Percentiles rank a stretch among this genome's conserved stretches.
Evolutionary conservation across 2,113 vertebrate species (phyloP).

Genomic region (Pyxicephalus adspersus): DNA sequence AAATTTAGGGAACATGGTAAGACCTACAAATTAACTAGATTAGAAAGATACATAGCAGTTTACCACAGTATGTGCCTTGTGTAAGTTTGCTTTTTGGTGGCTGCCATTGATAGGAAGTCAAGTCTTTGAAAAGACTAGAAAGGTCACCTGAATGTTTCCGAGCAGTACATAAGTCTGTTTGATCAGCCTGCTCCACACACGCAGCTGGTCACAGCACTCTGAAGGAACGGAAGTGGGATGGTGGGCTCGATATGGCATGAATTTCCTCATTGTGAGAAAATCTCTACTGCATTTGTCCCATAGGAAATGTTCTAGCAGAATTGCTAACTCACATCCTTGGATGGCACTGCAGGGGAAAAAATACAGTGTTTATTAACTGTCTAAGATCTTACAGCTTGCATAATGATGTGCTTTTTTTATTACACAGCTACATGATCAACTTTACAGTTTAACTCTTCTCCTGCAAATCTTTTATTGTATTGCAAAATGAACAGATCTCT

Average conservation of each 20-base stretch:
- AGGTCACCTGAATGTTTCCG: constrained; percentile 53
- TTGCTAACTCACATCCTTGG: constrained; percentile 5
- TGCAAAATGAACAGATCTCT: no score
- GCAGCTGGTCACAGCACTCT: constrained; percentile 53
- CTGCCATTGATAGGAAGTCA: constrained; percentile 56
- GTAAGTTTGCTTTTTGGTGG: constrained; percentile 12
- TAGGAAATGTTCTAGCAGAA: constrained; percentile 57
- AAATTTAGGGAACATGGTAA: not conserved
- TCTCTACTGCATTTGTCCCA: constrained; percentile 49
- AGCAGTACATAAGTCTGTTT: constrained; percentile 59
- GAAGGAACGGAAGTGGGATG: constrained; percentile 45
- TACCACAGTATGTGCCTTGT: not conserved
- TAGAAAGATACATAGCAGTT: not conserved
- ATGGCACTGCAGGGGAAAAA: no score
- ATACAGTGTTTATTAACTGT: no score
- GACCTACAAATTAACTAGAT: not conserved
- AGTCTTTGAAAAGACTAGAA: constrained; percentile 51
- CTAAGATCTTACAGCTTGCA: no score
- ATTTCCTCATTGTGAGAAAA: constrained; percentile 18
- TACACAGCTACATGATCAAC: no score
- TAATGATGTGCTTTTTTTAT: no score
- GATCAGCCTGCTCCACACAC: not conserved
- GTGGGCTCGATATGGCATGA: constrained; percentile 50
- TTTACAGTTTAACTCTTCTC: no score
- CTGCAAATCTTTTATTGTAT: no score